These are phyloP conservation scores for Pampusana beccarii DNA, from an alignment of 2,113 vertebrate species.

Conservation along the genomic window DNA sequence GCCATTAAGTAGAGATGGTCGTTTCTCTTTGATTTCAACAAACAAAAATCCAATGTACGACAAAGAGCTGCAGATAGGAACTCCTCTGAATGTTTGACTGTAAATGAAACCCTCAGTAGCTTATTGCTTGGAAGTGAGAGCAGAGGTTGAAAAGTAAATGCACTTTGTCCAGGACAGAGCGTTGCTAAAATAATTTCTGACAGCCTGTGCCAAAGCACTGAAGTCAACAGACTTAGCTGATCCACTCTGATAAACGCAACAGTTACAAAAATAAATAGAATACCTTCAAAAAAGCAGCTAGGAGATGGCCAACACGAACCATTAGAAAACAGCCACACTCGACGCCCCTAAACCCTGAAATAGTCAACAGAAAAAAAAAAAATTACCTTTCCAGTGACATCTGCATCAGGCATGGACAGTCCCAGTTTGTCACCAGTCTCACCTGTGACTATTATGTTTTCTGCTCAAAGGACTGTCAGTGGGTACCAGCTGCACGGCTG, in stretches of 20 bases:
- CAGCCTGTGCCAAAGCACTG: slow-evolving; percentile 72
- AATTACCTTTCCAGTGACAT: neutral
- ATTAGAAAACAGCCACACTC: neutral
- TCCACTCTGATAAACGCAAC: slow-evolving; percentile 60
- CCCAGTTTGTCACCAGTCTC: neutral
- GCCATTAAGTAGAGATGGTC: slow-evolving; percentile 40
- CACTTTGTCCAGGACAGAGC: slow-evolving; percentile 65
- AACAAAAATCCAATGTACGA: slow-evolving; percentile 14
- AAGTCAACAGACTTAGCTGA: slow-evolving; percentile 71
- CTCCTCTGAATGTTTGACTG: slow-evolving; percentile 50
- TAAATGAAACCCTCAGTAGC: slow-evolving; percentile 68
- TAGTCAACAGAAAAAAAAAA: neutral
- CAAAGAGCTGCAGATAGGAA: slow-evolving; percentile 56
- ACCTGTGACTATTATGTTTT: neutral
- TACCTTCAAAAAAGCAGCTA: slow-evolving; percentile 62
- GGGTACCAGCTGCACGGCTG: neutral
- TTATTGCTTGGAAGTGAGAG: slow-evolving; percentile 74
- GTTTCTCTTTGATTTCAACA: slow-evolving; percentile 17
- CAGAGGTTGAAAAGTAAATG: slow-evolving; percentile 71
- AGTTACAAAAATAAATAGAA: slow-evolving; percentile 70
- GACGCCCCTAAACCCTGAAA: neutral
- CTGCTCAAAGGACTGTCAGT: neutral
- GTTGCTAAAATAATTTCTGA: slow-evolving; percentile 72
- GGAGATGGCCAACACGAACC: slow-evolving; percentile 11
- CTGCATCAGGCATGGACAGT: neutral